Evolutionary conservation across 2,888 invertebrate genomes (phyloP).

Genomic region (Idaea biselata): DNA sequence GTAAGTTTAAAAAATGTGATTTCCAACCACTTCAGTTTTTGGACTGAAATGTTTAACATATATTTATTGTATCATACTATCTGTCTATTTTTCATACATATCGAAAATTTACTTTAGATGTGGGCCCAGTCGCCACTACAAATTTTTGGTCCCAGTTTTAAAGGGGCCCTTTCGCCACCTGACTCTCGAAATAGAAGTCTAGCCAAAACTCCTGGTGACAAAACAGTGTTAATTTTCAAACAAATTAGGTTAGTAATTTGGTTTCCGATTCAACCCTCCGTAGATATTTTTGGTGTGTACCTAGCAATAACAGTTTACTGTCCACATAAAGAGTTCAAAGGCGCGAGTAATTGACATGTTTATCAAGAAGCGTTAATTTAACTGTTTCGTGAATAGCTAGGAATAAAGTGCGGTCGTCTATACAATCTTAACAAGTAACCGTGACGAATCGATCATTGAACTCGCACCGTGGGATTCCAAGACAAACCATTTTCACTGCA

Average conservation of each 20-base stretch:
- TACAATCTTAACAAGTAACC: slow-evolving; percentile 53
- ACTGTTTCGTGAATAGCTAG: slow-evolving; percentile 14
- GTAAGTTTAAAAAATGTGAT: no score
- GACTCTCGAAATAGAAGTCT: not conserved
- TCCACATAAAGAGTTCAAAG: slow-evolving; percentile 34
- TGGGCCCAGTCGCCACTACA: no score
- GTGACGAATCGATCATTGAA: slow-evolving; percentile 66
- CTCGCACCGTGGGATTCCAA: slow-evolving; percentile 65
- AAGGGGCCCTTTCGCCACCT: no score
- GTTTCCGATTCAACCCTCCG: not conserved
- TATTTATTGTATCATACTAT: no score
- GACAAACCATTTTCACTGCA: slow-evolving; percentile 64
- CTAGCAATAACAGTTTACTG: slow-evolving; percentile 10
- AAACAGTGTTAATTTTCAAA: not conserved
- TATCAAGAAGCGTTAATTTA: slow-evolving; percentile 36
- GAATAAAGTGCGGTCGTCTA: slow-evolving; percentile 46
- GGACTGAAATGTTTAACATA: no score
- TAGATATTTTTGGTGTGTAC: not conserved
- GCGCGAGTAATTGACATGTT: slow-evolving; percentile 41
- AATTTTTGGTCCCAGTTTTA: no score
- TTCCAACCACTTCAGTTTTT: no score
- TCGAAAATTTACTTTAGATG: no score
- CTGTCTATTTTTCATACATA: no score
- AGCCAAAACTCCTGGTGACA: not conserved
- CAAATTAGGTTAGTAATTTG: not conserved